Evolutionary conservation across 2,888 invertebrate species (phyloP).

Genomic region (Anticlea derivata): DNA sequence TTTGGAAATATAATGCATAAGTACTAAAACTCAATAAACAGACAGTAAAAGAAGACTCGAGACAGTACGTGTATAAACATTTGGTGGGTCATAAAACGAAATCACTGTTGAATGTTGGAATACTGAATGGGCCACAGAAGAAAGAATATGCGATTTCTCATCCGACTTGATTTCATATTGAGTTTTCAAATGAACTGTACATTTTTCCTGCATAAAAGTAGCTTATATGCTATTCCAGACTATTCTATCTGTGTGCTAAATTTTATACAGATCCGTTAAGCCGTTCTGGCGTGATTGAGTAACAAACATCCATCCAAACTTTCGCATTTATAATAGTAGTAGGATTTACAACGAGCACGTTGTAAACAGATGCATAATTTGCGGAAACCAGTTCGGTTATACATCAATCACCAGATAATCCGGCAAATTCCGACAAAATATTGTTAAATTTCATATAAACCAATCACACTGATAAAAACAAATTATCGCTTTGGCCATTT

Average conservation of each 20-base stretch:
- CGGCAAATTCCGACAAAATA: slow-evolving; percentile 20
- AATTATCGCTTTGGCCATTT: slow-evolving; percentile 9
- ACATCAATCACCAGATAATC: slow-evolving; percentile 30
- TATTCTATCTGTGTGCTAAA: too few relatives aligned
- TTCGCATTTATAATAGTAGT: too few relatives aligned
- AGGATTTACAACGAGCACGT: neutral
- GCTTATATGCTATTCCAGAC: too few relatives aligned
- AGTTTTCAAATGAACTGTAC: too few relatives aligned
- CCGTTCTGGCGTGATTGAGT: too few relatives aligned
- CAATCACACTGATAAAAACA: slow-evolving; percentile 20
- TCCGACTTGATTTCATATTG: too few relatives aligned
- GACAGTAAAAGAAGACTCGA: slow-evolving; percentile 32
- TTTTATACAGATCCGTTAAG: too few relatives aligned
- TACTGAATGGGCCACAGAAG: slow-evolving; percentile 4
- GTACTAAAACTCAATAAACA: slow-evolving; percentile 27
- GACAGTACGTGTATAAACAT: slow-evolving; percentile 45
- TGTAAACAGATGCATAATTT: slow-evolving; percentile 25
- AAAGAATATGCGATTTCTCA: neutral
- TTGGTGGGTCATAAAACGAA: slow-evolving; percentile 44
- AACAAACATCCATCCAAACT: too few relatives aligned
- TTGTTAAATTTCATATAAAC: slow-evolving; percentile 26
- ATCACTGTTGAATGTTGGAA: slow-evolving; percentile 33
- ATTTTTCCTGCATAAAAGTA: too few relatives aligned
- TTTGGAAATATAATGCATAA: slow-evolving; percentile 21
- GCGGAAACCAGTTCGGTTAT: slow-evolving; percentile 30